These are phyloP conservation scores for Rhingia campestris DNA, from an alignment of 2,888 invertebrate genomes.

Conservation along the genomic window DNA sequence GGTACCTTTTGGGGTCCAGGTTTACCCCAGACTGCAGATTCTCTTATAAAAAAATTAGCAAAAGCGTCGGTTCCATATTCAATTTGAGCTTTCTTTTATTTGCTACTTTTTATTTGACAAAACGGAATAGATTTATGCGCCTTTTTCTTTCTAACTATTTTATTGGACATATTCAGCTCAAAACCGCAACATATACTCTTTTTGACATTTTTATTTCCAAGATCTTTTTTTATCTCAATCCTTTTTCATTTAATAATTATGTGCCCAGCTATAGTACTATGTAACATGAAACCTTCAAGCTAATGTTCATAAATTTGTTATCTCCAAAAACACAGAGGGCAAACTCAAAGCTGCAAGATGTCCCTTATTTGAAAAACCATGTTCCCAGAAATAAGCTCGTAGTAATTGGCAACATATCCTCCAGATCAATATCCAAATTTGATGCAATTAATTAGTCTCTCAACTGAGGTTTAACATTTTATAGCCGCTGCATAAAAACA, in stretches of 20 bases:
- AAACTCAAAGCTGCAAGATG: constrained; percentile 13
- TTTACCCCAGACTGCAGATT: too few species aligned
- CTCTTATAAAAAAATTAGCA: too few species aligned
- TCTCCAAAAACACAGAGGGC: not conserved
- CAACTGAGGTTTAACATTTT: not conserved
- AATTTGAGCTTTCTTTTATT: too few species aligned
- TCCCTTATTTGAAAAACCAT: not conserved
- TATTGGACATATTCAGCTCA: too few species aligned
- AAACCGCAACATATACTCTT: too few species aligned
- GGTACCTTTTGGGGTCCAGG: too few species aligned
- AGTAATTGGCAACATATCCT: constrained; percentile 30
- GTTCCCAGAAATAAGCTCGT: not conserved
- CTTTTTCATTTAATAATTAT: not conserved
- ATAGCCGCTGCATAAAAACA: not conserved
- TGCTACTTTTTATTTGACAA: too few species aligned
- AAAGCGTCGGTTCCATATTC: too few species aligned
- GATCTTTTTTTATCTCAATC: not conserved
- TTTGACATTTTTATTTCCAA: too few species aligned
- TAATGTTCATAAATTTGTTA: not conserved
- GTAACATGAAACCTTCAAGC: constrained; percentile 6
- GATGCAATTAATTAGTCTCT: constrained; percentile 14
- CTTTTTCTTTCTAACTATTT: too few species aligned
- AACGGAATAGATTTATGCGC: too few species aligned
- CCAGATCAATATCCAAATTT: constrained; percentile 16
- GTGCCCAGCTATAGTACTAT: not conserved